A percentile compares a stretch with the other conserved stretches of the same genome.
Conservation (phyloP, 2,888 invertebrate species). For the Pelosia muscerda region DNA sequence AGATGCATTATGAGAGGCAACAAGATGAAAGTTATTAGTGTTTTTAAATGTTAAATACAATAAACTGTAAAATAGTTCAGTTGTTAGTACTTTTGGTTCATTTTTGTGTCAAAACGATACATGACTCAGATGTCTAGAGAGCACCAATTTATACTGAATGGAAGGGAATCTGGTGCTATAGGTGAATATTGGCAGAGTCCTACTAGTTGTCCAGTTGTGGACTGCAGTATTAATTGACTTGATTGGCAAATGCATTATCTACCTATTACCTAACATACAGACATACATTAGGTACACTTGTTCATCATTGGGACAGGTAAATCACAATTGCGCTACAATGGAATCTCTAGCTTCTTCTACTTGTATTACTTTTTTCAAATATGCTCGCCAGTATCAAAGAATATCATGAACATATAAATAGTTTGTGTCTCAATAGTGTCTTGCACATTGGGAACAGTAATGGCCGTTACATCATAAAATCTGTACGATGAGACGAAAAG, state of each 20-base stretch:
- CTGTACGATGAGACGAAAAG: constrained; percentile 45
- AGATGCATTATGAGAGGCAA: too few relatives aligned
- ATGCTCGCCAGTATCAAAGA: not conserved
- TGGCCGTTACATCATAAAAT: constrained; percentile 41
- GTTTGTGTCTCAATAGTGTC: not conserved
- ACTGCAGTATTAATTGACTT: not conserved
- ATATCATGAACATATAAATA: not conserved
- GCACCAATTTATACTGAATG: too few relatives aligned
- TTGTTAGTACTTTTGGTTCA: too few relatives aligned
- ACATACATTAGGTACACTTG: not conserved
- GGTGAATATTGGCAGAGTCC: too few relatives aligned
- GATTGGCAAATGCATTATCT: not conserved
- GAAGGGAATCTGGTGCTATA: too few relatives aligned
- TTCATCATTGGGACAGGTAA: not conserved
- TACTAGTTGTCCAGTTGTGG: too few relatives aligned
- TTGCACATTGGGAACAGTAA: constrained; percentile 14
- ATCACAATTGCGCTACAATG: not conserved
- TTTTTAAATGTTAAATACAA: too few relatives aligned
- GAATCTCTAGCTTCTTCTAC: not conserved
- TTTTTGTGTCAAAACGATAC: too few relatives aligned
- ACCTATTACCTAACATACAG: not conserved
- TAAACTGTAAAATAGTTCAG: too few relatives aligned
- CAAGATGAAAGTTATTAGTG: too few relatives aligned
- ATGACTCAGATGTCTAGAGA: too few relatives aligned
- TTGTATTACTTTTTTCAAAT: not conserved